phyloP scores from a whole-genome alignment of 2,797 vertebrate genomes.

The Remorina albescens region DNA sequence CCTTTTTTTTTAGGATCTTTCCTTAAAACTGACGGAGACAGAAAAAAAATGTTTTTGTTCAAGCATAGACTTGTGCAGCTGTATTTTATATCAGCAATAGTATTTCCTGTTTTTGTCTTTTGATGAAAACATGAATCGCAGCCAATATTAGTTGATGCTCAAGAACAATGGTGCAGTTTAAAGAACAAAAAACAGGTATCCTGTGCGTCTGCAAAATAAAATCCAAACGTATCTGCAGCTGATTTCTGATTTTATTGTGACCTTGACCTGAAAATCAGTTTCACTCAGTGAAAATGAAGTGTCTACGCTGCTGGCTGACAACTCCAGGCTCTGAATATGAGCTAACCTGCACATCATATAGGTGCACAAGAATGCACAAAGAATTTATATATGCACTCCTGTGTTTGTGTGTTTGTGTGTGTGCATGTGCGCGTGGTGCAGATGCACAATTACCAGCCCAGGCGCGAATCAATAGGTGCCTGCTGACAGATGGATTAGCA shows the following conservation, averaged over 20 bases:
- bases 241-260: conserved; percentile 50
- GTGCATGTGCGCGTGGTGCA: conserved; percentile 41
- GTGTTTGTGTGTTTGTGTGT: conserved; percentile 28
- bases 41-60: not conserved
- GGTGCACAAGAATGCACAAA: conserved; percentile 29
- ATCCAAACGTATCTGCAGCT: conserved; percentile 12
- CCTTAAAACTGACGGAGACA: not conserved
- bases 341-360: conserved; percentile 74
- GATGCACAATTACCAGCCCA: conserved; percentile 90
- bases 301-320: conserved; percentile 72
- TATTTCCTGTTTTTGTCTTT: conserved; percentile 3
- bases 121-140: not conserved
- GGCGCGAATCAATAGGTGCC: conserved; percentile 87
- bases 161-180: not conserved
- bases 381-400: too few species aligned
- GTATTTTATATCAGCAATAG: not conserved
- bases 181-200: not conserved
- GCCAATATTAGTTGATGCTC: not conserved
- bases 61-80: not conserved
- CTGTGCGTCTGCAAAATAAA: not conserved
- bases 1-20: not conserved
- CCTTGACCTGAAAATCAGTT: conserved; percentile 76
- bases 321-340: conserved; percentile 82
- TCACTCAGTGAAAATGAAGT: conserved; percentile 74
- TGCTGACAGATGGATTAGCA: conserved; percentile 92